Percentiles rank a stretch among this genome's conserved stretches.
Evolutionary conservation across 2,113 vertebrate genomes (phyloP).

Genomic region (Sylvilagus bachmani): DNA sequence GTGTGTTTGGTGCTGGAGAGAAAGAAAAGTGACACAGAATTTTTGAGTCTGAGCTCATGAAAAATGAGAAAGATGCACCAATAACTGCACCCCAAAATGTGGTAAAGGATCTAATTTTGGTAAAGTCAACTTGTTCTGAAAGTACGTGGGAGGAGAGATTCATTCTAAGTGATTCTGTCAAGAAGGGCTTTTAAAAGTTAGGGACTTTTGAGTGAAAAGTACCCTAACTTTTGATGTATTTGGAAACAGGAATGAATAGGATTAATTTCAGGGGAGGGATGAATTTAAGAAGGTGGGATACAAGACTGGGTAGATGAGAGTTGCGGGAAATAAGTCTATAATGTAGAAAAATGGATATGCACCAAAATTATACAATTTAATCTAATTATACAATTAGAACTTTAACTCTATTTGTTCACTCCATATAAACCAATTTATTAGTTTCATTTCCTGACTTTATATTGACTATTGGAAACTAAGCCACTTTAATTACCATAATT

Average conservation of each 20-base stretch:
- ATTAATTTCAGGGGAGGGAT: neutral
- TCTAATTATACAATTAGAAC: no score
- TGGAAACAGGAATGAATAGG: neutral
- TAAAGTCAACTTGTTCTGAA: neutral
- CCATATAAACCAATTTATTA: neutral
- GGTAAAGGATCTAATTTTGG: neutral
- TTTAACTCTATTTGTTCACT: neutral
- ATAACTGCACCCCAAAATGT: neutral
- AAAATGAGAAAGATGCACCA: neutral
- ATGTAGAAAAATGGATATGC: neutral
- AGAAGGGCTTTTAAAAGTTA: neutral
- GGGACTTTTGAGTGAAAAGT: neutral
- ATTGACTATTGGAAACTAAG: neutral
- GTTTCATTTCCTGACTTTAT: conserved; percentile 36
- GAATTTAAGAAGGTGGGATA: neutral
- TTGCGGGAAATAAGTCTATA: neutral
- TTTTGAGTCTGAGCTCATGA: neutral
- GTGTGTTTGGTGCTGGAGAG: neutral
- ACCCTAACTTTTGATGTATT: neutral
- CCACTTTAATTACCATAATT: neutral
- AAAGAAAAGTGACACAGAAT: neutral
- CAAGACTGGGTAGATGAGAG: neutral
- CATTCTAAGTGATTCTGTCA: neutral
- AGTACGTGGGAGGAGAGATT: neutral
- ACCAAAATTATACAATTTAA: neutral